Percentiles rank a stretch among this genome's conserved stretches.
Evolutionary conservation across 2,888 invertebrate species (phyloP).

Genomic region (Xanthia icteritia): DNA sequence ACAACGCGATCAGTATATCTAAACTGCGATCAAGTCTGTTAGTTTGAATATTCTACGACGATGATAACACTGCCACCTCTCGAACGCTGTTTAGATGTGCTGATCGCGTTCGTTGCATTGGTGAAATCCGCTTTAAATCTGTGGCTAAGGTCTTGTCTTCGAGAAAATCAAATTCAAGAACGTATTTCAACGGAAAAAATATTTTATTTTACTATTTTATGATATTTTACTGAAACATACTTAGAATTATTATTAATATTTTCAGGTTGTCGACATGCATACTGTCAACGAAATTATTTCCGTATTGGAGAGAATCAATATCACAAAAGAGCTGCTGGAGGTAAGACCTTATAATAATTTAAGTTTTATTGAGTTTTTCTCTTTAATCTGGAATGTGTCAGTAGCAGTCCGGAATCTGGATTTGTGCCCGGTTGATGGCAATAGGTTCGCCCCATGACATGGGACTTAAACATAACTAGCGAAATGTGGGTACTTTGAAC

Average conservation of each 20-base stretch:
- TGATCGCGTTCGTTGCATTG: background rate
- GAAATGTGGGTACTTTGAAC: no score
- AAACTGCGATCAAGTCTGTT: background rate
- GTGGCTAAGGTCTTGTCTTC: background rate
- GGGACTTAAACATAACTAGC: no score
- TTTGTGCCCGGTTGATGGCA: no score
- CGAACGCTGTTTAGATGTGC: background rate
- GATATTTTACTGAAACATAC: background rate
- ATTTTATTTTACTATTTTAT: background rate
- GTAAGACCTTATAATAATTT: constrained; percentile 84
- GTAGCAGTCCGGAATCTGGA: no score
- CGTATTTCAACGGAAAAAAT: background rate
- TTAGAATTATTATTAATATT: constrained; percentile 55
- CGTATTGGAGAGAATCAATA: constrained; percentile 96
- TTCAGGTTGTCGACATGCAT: constrained; percentile 98
- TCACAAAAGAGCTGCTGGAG: constrained; percentile 97
- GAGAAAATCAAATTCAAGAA: background rate
- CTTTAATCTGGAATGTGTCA: no score
- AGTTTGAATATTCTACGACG: background rate
- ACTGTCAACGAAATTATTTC: constrained; percentile 98
- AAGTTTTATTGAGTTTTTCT: background rate
- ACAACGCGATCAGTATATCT: background rate
- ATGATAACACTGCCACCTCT: background rate
- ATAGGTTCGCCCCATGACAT: no score
- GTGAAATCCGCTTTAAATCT: background rate